phyloP scores from a whole-genome alignment of 2,888 invertebrate genomes.

The Quadriops clusia region DNA sequence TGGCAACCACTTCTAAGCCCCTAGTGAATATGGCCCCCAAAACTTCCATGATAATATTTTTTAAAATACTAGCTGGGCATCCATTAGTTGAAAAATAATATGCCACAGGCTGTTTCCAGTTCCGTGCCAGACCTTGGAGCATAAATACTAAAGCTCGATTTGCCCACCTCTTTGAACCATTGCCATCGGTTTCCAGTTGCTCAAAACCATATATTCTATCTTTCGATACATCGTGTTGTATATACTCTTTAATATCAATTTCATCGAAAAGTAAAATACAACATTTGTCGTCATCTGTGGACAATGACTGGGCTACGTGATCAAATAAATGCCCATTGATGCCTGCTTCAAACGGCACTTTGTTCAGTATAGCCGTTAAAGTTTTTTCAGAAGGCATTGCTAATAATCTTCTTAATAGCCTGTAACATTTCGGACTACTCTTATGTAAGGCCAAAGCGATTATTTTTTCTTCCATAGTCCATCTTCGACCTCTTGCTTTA shows the following conservation, averaged over 20 bases:
- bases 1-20: conserved; percentile 4
- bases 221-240: conserved; percentile 1
- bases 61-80: conserved; percentile 3
- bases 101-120: conserved; percentile 9
- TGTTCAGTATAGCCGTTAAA: conserved; percentile 10
- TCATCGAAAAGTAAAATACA: conserved; percentile 13
- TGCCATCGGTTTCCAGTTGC: conserved; percentile 3
- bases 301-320: conserved; percentile 10
- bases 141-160: conserved; percentile 8
- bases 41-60: conserved; percentile 1
- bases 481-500: conserved; percentile 7
- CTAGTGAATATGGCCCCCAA: background rate
- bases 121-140: conserved; percentile 4
- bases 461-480: conserved; percentile 5
- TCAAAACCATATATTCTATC: conserved; percentile 5
- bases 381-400: conserved; percentile 8
- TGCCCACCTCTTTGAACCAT: background rate
- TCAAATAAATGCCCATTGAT: conserved; percentile 14
- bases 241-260: conserved; percentile 9
- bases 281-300: conserved; percentile 9
- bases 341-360: conserved; percentile 12
- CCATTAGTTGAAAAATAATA: conserved; percentile 8
- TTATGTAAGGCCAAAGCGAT: conserved; percentile 4
- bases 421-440: conserved; percentile 2
- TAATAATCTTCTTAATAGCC: conserved; percentile 11